These are phyloP conservation scores for Heliothis subflexa DNA, from an alignment of 1,140 invertebrate genomes.

Conservation along the genomic window DNA sequence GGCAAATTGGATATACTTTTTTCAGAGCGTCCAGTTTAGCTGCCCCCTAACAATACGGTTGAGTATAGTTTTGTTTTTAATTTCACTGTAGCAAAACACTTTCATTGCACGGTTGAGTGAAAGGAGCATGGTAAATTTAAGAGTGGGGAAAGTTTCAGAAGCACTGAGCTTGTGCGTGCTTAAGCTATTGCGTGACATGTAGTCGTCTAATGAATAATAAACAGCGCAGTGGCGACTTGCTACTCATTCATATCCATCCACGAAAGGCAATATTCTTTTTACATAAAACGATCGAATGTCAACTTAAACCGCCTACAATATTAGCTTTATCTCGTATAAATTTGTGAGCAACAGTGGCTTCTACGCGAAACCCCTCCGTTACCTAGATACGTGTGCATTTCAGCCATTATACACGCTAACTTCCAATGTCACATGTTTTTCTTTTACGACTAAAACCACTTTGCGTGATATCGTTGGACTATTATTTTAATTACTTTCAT, in stretches of 20 bases:
- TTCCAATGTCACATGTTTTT: slow-evolving; percentile 60
- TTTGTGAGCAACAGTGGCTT: slow-evolving; percentile 48
- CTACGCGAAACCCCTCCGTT: slow-evolving; percentile 47
- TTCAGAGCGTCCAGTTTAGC: slow-evolving; percentile 39
- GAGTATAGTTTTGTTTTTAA: slow-evolving; percentile 20
- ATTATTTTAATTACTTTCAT: slow-evolving; percentile 84
- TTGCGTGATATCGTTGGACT: slow-evolving; percentile 78
- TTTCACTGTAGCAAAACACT: slow-evolving; percentile 38
- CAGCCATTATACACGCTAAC: slow-evolving; percentile 50
- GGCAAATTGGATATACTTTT: slow-evolving; percentile 55
- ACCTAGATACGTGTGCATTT: slow-evolving; percentile 56
- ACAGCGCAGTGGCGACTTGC: slow-evolving; percentile 78
- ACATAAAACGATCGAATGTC: slow-evolving; percentile 76
- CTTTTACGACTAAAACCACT: slow-evolving; percentile 68
- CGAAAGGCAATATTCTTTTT: slow-evolving; percentile 77
- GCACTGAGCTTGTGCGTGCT: slow-evolving; percentile 79
- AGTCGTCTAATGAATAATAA: slow-evolving; percentile 85
- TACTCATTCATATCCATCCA: slow-evolving; percentile 82
- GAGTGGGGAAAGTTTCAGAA: slow-evolving; percentile 76
- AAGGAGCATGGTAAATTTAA: slow-evolving; percentile 62
- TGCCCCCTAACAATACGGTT: slow-evolving; percentile 13
- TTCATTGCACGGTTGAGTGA: slow-evolving; percentile 46
- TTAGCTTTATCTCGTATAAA: slow-evolving; percentile 65
- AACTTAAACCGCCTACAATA: slow-evolving; percentile 68
- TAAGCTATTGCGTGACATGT: slow-evolving; percentile 80